Evolutionary conservation across 2,888 invertebrate genomes (phyloP), one percentile per base, ranked within the genome.

Genomic region (Drosophila affinis): DNA sequence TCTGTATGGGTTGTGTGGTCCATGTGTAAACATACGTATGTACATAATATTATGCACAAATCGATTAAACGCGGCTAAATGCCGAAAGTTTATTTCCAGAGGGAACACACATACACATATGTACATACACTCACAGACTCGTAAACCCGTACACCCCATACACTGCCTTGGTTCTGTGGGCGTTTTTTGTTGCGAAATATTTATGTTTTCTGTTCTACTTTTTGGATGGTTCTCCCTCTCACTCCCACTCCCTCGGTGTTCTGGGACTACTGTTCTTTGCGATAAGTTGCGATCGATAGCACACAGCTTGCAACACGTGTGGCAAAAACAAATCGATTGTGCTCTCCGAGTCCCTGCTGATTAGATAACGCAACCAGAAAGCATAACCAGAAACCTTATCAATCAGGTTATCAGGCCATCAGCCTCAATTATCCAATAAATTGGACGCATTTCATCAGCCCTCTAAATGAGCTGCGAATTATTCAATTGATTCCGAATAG

Each of bases 61-160:
- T 74, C 88, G 87, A 85, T 88, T 83, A 74, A 83, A 65, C 71
- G 48, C 44, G 62, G 77, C 81, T 65, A 69, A 76, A 76, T 75
- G 84, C 72, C 77, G 75, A 79, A 83, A 81, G 87, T 81, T 83
- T 81, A 87, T 87, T 83, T 78, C 73, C 79, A 87, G 87, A 63
- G 59, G 62, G 51, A 63, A 69, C 58, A 59, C 52, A 32, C 9
- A 49, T 5, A 44, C 14, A 45, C n/a, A 62, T 46, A 59, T n/a
- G n/a, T n/a, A 57, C 17, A 57, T 10, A 53, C 51, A 57, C 24
- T 55, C 46, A 53, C 21, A 49, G n/a, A 6, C 65, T 32, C n/a
- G 32, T 51, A 10, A 32, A 32, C 10, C 9, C 29, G 9, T 9
- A 29, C 29, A 29, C 29, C 9, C 32, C 32, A 24, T 24, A 24